Base-by-base conservation (phyloP, 2,113 vertebrate species). In the Pterocles gutturalis region DNA sequence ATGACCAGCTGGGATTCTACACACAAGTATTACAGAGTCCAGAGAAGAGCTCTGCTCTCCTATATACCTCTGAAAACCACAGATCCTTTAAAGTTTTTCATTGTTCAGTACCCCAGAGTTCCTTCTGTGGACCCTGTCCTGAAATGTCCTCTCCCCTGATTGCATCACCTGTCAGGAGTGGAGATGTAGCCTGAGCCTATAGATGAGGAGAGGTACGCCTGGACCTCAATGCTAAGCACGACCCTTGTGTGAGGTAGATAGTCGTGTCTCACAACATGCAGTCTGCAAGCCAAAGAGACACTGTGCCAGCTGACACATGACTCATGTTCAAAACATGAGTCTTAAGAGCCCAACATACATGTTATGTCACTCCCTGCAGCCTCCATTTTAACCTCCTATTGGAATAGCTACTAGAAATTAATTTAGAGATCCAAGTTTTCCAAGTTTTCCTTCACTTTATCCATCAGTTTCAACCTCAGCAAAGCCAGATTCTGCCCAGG, bases 351-450 rank as follows among this genome's bases (percentile, higher is more conserved):
- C 10, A 12, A 33, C 2, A 6, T 20, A 17, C 11, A 16, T 9
- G 14, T 13, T 73, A 4, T 0, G 0, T 34, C 26, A 45, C 13
- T 79, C 10, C 7, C 11, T 24, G 25, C 3, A 58, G 18, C n/a
- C n/a, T 43, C 20, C 61, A n/a, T 58, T 84, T 91, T 46, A 48
- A 69, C 43, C 2, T 53, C 5, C 6, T 64, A 2, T 19, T 26
- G 12, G 9, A 73, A 60, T 13, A 55, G 11, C 19, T 38, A 81
- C 6, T 13, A 86, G 79, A 86, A 90, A 78, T 3, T n/a, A 21
- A 17, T n/a, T 81, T 61, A 58, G 29, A 4, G 9, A 70, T 36
- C 34, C 15, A 75, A 75, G 13, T 87, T 92, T 84, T 87, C 18
- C 57, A 31, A 34, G 13, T 45, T 84, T 66, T 62, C 10, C 15